Conservation (phyloP, 2,888 invertebrate species). For the Scaptodrosophila latifasciaeformis region DNA sequence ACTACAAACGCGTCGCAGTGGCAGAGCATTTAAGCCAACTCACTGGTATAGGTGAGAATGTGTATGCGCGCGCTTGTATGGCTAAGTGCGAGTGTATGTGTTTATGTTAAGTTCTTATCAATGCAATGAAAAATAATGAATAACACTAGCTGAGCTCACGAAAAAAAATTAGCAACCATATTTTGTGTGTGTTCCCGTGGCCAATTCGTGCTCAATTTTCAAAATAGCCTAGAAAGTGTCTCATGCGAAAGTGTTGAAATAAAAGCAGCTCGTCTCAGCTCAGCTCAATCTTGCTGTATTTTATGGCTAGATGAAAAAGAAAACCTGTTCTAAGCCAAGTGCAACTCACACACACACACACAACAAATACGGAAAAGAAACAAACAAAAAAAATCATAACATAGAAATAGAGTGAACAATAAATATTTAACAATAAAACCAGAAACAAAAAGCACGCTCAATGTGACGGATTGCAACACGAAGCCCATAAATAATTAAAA, state of each 20-base stretch:
- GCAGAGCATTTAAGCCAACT: constrained; percentile 47
- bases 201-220: constrained; percentile 47
- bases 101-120: constrained; percentile 32
- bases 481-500: constrained; percentile 22
- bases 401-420: constrained; percentile 33
- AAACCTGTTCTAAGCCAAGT: constrained; percentile 62
- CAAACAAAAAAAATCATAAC: not conserved
- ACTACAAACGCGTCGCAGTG: constrained; percentile 24
- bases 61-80: not conserved
- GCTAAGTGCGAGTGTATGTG: constrained; percentile 14
- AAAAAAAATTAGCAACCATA: not conserved
- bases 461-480: constrained; percentile 27
- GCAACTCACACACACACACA: constrained; percentile 41
- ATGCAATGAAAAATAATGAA: constrained; percentile 40
- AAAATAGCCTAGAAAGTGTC: constrained; percentile 60
- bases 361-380: constrained; percentile 1
- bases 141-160: constrained; percentile 9
- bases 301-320: constrained; percentile 34
- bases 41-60: constrained; percentile 13
- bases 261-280: constrained; percentile 36
- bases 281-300: constrained; percentile 23
- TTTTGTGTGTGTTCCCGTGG: constrained; percentile 22
- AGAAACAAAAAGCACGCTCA: constrained; percentile 34
- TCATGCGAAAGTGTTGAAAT: constrained; percentile 63
- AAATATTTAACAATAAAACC: constrained; percentile 44